phyloP scores from a whole-genome alignment of 2,888 invertebrate genomes.

The Eledone cirrhosa region DNA sequence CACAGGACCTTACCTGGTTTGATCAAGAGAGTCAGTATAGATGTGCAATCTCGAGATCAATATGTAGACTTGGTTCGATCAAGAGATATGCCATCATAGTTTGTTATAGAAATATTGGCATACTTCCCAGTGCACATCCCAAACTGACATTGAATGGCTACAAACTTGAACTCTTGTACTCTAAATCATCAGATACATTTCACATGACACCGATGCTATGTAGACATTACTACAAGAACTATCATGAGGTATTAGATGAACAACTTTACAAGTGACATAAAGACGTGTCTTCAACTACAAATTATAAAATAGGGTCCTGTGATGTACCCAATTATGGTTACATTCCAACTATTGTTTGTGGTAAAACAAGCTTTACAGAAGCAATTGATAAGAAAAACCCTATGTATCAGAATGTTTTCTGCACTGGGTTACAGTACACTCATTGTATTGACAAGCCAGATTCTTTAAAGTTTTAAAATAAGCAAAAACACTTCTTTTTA shows the following conservation, averaged over 20 bases:
- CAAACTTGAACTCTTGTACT: conserved; percentile 44
- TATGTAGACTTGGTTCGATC: conserved; percentile 54
- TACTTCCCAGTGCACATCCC: conserved; percentile 48
- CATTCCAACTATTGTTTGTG: conserved; percentile 22
- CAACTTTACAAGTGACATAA: conserved; percentile 45
- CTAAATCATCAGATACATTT: too few relatives aligned
- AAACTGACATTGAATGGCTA: conserved; percentile 50
- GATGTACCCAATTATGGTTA: conserved; percentile 45
- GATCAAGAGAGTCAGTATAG: conserved; percentile 55
- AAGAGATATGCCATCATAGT: conserved; percentile 49
- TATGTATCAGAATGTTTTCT: background rate
- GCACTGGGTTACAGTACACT: background rate
- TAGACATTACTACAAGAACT: conserved; percentile 45
- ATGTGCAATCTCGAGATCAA: conserved; percentile 58
- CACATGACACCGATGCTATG: too few relatives aligned
- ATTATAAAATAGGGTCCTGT: conserved; percentile 44
- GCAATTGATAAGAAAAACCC: conserved; percentile 1
- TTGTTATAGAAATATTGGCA: conserved; percentile 51
- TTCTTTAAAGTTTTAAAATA: background rate
- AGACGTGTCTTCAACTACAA: conserved; percentile 48
- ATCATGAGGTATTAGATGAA: conserved; percentile 55
- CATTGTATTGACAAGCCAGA: background rate
- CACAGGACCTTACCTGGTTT: conserved; percentile 53
- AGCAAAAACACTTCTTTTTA: too few relatives aligned
- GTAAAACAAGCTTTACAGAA: background rate